Evolutionary conservation across 2,888 invertebrate species (phyloP).

Genomic region (Conchocele bisecta): DNA sequence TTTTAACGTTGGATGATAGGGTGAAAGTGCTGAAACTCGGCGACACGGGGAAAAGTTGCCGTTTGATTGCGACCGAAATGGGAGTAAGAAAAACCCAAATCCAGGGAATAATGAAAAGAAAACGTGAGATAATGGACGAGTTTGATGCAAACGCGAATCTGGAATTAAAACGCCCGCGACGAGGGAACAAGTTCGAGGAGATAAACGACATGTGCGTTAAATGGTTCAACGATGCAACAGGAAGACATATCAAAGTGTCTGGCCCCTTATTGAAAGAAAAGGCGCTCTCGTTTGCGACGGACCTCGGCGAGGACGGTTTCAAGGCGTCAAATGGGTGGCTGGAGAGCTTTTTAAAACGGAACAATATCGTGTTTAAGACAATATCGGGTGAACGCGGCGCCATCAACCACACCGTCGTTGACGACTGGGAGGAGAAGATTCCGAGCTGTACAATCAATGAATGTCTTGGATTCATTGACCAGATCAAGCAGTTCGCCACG

Average conservation of each 20-base stretch:
- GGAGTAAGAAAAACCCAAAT: background rate
- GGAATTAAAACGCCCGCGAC: background rate
- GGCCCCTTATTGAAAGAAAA: conserved; percentile 6
- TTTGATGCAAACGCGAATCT: background rate
- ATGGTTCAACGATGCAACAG: background rate
- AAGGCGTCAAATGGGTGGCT: conserved; percentile 44
- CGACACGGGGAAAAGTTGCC: background rate
- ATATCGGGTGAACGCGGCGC: conserved; percentile 43
- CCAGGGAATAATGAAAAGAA: background rate
- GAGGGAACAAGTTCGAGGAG: background rate
- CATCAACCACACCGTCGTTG: conserved; percentile 11
- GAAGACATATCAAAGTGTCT: background rate
- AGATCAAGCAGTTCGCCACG: too few species aligned
- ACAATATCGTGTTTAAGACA: conserved; percentile 27
- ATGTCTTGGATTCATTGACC: too few species aligned
- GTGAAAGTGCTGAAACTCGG: background rate
- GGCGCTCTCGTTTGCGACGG: conserved; percentile 7
- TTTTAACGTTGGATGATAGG: too few species aligned
- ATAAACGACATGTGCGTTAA: background rate
- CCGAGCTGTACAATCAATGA: too few species aligned
- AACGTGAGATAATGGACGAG: background rate
- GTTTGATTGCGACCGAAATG: background rate
- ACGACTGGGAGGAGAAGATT: conserved; percentile 37
- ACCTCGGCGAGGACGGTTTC: conserved; percentile 10
- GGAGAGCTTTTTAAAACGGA: conserved; percentile 13